Evolutionary conservation across 2,888 invertebrate species (phyloP), one percentile per base, ranked within the genome.

Genomic region (Megastigmus dorsalis): DNA sequence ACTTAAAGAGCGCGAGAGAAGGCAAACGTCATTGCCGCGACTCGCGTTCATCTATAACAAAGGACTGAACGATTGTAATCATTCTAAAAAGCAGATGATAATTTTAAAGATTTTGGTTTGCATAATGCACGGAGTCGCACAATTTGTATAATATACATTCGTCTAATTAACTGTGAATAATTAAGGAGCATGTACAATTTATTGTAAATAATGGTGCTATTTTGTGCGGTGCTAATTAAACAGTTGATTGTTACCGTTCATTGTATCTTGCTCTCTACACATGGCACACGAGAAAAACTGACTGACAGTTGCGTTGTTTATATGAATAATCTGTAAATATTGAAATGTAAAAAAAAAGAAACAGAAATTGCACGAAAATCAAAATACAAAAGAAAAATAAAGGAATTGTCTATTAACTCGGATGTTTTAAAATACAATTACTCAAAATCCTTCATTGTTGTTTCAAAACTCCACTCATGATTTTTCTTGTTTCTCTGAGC

Each of bases 151-250:
- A 52, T 57, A 63, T 52, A 20, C 26, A 36, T 33, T 26, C 13
- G 23, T 62, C 33, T 36, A 70, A 43, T 45, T 36, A 33, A 18
- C 38, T 54, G 38, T 52, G 36, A 48, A 33, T n/a, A 36, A 57
- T 23, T 28, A 41, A 52, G 3, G 20, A 66, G 59, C 50, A 66
- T 72, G 66, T 59, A 59, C 45, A 66, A 73, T 38, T 50, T 62
- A 4, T 54, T 70, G 69, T 62, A 70, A 70, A 62, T 54, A 62
- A 62, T 54, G 62, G 62, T 54, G 62, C 69, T 70, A 54, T 6
- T n/a, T 43, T 33, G 41, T 52, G 33, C 5, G 38, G 41, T 43
- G 54, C 55, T 55, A 52, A 9, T 28, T 33, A 28, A 59, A 20
- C 33, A 62, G 18, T 45, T 50, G 7, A n/a, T n/a, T n/a, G n/a